A percentile compares a stretch with the other conserved stretches of the same genome.
phyloP scores from a whole-genome alignment of 2,888 invertebrate genomes.

The Drosophila barbarae region DNA sequence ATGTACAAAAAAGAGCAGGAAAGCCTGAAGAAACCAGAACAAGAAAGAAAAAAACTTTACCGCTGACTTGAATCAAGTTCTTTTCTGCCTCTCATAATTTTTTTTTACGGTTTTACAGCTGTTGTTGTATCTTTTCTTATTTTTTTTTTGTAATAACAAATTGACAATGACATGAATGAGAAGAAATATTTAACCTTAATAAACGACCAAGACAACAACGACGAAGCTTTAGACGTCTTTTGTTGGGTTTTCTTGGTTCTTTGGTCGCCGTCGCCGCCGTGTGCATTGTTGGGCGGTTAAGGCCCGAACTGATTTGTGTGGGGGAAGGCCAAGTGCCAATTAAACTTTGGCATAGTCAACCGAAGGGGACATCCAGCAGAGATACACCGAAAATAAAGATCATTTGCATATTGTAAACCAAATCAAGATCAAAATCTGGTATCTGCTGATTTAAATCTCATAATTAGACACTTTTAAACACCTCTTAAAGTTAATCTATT shows the following conservation, averaged over 20 bases:
- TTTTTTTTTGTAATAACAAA: constrained; percentile 67
- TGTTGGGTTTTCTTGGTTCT: constrained; percentile 42
- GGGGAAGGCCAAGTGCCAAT: constrained; percentile 73
- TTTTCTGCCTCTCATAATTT: constrained; percentile 19
- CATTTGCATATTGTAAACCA: neutral
- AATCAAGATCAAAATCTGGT: neutral
- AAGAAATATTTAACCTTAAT: constrained; percentile 75
- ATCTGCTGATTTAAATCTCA: neutral
- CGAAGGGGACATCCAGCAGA: constrained; percentile 33
- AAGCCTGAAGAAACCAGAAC: constrained; percentile 37
- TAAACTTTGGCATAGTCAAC: constrained; percentile 55
- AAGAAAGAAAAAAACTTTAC: constrained; percentile 31
- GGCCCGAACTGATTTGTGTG: constrained; percentile 61
- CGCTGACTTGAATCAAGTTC: constrained; percentile 41
- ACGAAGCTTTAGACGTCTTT: constrained; percentile 51
- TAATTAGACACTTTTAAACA: neutral
- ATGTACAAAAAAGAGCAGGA: constrained; percentile 40
- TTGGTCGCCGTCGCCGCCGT: constrained; percentile 14
- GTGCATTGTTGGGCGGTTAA: constrained; percentile 52
- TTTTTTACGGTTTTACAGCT: constrained; percentile 43
- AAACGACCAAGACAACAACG: constrained; percentile 51
- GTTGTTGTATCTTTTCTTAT: constrained; percentile 24
- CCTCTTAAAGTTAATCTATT: neutral
- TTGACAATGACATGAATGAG: constrained; percentile 75
- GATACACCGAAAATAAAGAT: constrained; percentile 2